A percentile compares a stretch with the other conserved stretches of the same genome.
phyloP scores from a whole-genome alignment of 2,113 vertebrate genomes.

The Jaculus jaculus region DNA sequence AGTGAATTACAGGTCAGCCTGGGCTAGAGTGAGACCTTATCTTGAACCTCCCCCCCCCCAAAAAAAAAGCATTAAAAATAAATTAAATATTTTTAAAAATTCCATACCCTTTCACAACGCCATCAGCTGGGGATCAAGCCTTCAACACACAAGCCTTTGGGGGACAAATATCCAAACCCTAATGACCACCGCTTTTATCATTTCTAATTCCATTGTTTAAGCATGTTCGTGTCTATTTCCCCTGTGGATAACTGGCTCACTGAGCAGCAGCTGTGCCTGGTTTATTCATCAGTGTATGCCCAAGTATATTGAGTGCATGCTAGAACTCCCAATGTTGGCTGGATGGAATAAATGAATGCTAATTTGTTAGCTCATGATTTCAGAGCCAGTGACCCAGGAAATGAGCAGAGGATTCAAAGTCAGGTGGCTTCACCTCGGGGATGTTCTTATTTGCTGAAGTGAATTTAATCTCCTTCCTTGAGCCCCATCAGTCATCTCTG shows the following conservation, averaged over 20 bases:
- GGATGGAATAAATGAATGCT: slow-evolving; percentile 18
- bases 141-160: not conserved
- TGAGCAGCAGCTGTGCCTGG: not conserved
- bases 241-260: not conserved
- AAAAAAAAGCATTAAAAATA: no score
- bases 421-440: not conserved
- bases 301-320: not conserved
- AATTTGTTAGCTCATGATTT: not conserved
- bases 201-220: not conserved
- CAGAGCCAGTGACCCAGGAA: not conserved
- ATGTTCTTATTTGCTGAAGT: not conserved
- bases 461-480: not conserved
- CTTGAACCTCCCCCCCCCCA: no score
- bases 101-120: not conserved
- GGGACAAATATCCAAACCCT: not conserved
- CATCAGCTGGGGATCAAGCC: not conserved
- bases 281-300: not conserved
- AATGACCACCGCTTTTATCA: not conserved
- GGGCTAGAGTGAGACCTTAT: no score
- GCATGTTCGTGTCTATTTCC: not conserved
- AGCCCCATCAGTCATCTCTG: not conserved
- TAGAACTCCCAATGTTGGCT: not conserved
- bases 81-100: no score
- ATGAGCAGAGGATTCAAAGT: not conserved
- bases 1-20: no score